These are phyloP conservation scores for Nycticorax nycticorax DNA, from an alignment of 2,113 vertebrate species.

Conservation along the genomic window DNA sequence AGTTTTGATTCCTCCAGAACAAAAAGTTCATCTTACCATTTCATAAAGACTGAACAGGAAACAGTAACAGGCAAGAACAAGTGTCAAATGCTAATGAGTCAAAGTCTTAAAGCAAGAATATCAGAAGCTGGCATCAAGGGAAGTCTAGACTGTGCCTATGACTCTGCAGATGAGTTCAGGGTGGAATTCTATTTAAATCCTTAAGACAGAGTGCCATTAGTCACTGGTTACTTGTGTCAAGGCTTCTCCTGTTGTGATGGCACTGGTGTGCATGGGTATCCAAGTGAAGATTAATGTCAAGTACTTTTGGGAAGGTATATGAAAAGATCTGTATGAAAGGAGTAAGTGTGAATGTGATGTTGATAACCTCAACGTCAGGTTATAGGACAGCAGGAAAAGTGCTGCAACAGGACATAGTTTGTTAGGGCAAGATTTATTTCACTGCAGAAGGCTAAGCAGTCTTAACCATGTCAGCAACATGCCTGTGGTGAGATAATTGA, in stretches of 20 bases:
- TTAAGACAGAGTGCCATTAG: neutral
- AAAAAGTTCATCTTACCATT: neutral
- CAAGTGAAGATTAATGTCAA: neutral
- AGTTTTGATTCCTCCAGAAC: neutral
- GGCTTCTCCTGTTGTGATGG: neutral
- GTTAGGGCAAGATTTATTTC: neutral
- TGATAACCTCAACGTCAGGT: neutral
- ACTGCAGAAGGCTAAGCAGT: neutral
- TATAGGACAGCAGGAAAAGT: neutral
- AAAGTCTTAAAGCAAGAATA: neutral
- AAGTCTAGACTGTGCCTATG: neutral
- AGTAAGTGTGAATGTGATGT: neutral
- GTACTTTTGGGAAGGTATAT: neutral
- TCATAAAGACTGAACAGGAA: neutral
- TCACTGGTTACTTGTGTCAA: neutral
- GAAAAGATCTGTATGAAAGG: neutral
- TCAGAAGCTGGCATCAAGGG: neutral
- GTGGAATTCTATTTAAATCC: neutral
- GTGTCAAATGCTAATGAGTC: neutral
- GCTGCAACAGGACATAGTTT: neutral
- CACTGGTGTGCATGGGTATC: no score
- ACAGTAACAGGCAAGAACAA: neutral
- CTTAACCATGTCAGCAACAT: neutral
- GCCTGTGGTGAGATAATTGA: neutral
- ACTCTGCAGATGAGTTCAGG: neutral